Percentiles rank a stretch among this genome's conserved stretches.
These are phyloP conservation scores for Neopipo cinnamomea DNA, from an alignment of 2,113 vertebrate genomes.

Conservation along the genomic window DNA sequence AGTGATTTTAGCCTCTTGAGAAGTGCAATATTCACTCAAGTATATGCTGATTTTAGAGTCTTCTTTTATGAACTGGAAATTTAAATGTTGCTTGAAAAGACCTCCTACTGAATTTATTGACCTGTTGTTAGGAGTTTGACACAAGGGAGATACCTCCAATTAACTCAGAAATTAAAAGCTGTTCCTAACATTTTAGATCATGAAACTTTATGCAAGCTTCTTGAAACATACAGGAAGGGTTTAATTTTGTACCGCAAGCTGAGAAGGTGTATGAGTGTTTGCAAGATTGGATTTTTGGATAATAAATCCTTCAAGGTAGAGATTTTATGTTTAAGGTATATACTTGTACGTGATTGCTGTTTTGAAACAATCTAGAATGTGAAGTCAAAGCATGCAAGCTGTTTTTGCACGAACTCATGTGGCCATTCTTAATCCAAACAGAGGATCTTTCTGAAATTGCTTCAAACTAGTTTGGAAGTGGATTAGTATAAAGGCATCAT, in stretches of 20 bases:
- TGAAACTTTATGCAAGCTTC: background rate
- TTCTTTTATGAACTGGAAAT: background rate
- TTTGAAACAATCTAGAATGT: background rate
- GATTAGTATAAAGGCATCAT: background rate
- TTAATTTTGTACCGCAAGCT: background rate
- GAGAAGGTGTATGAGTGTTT: background rate
- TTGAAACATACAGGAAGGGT: background rate
- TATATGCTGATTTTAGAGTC: background rate
- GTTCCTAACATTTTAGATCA: background rate
- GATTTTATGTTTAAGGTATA: background rate
- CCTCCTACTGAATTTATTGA: conserved; percentile 29
- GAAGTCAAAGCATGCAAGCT: background rate
- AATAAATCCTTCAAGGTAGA: background rate
- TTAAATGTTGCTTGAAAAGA: conserved; percentile 23
- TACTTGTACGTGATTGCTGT: background rate
- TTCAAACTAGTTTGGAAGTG: background rate
- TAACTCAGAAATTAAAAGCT: conserved; percentile 24
- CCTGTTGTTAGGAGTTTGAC: conserved; percentile 6
- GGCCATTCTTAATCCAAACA: background rate
- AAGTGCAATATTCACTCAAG: background rate
- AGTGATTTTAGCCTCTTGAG: conserved; percentile 22
- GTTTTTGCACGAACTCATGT: background rate
- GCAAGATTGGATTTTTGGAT: background rate
- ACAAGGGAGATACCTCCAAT: background rate
- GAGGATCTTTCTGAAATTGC: background rate